Conservation (phyloP, 2,888 invertebrate genomes). For the Aleiodes leptofemur region DNA sequence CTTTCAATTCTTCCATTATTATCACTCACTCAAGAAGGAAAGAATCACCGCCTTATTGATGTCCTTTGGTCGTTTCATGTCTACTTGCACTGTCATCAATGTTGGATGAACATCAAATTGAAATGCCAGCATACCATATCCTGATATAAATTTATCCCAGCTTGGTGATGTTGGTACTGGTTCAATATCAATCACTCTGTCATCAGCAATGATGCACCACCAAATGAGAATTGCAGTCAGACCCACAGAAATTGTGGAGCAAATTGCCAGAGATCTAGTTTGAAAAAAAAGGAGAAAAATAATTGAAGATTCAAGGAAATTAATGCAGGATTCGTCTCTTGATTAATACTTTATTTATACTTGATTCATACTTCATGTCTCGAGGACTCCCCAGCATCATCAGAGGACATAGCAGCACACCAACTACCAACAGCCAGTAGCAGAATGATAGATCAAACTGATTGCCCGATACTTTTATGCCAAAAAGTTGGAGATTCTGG, state of each 20-base stretch:
- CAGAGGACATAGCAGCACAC: conserved; percentile 84
- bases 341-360: conserved; percentile 16
- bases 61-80: conserved; percentile 88
- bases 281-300: conserved; percentile 19
- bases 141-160: conserved; percentile 74
- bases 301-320: conserved; percentile 24
- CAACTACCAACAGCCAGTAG: conserved; percentile 88
- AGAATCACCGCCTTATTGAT: conserved; percentile 84
- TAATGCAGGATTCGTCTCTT: conserved; percentile 12
- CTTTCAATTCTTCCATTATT: conserved; percentile 25
- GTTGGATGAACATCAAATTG: conserved; percentile 90
- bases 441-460: conserved; percentile 85
- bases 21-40: conserved; percentile 81
- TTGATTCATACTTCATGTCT: conserved; percentile 87
- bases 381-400: conserved; percentile 94
- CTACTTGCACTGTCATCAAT: conserved; percentile 92
- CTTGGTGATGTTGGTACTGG: conserved; percentile 71
- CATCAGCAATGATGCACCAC: conserved; percentile 78
- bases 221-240: conserved; percentile 82
- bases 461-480: conserved; percentile 82
- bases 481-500: conserved; percentile 87
- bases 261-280: conserved; percentile 80
- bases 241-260: conserved; percentile 81
- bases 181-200: conserved; percentile 67
- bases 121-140: conserved; percentile 75